Evolutionary conservation across 1,140 invertebrate species (phyloP).

Genomic region (Vollenhovia emeryi): DNA sequence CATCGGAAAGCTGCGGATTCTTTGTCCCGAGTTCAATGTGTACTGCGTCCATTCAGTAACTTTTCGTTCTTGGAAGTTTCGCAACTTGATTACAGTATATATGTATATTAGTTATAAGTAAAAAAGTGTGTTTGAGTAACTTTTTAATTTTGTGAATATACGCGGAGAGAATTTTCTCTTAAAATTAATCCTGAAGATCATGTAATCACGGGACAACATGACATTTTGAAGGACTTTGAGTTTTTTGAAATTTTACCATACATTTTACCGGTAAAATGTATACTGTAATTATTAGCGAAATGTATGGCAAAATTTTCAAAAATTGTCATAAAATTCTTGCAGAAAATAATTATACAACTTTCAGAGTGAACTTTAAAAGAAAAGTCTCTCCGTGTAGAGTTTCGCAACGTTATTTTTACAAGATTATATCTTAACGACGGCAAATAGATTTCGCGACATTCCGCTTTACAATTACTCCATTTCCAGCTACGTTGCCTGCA

Average conservation of each 20-base stretch:
- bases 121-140: not conserved
- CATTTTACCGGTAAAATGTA: too few species aligned
- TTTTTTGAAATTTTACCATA: too few species aligned
- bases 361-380: too few species aligned
- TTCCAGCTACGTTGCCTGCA: not conserved
- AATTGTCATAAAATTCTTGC: too few species aligned
- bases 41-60: not conserved
- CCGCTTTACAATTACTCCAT: not conserved
- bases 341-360: too few species aligned
- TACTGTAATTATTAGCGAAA: too few species aligned
- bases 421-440: not conserved
- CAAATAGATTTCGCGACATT: not conserved
- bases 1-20: not conserved
- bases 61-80: not conserved
- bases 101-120: not conserved
- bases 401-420: not conserved
- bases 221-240: too few species aligned
- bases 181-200: too few species aligned
- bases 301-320: too few species aligned
- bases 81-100: not conserved
- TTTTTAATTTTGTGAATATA: not conserved
- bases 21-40: not conserved
- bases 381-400: too few species aligned
- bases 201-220: too few species aligned
- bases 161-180: too few species aligned